Conservation (phyloP, 2,113 vertebrate genomes). For the Origma solitaria region DNA sequence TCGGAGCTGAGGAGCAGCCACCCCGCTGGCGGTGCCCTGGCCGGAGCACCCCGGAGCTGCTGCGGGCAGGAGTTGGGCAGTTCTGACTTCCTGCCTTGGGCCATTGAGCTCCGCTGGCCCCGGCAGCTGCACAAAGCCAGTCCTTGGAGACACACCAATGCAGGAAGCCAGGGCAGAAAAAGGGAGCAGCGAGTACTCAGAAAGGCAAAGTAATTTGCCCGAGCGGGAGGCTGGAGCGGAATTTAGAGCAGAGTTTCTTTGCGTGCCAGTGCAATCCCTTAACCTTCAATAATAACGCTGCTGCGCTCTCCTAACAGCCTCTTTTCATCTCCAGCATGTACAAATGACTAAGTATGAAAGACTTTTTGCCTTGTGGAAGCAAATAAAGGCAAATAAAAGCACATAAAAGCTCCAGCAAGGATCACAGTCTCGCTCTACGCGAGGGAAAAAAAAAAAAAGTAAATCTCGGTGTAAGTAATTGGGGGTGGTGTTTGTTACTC, state of each 20-base stretch:
- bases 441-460: no score
- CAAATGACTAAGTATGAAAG: background rate
- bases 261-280: background rate
- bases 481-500: background rate
- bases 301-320: background rate
- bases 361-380: background rate
- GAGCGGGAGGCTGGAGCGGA: background rate
- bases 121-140: background rate
- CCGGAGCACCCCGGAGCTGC: background rate
- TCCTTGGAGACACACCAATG: background rate
- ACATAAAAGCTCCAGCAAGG: background rate
- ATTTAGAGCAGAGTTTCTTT: background rate
- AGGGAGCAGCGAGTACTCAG: background rate
- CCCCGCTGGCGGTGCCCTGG: background rate
- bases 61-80: background rate
- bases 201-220: conserved; percentile 11
- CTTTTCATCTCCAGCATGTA: background rate
- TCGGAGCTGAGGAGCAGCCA: no score
- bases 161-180: conserved; percentile 26
- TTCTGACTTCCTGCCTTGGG: background rate
- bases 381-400: background rate
- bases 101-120: background rate
- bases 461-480: background rate
- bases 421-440: background rate
- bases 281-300: background rate